A percentile compares a stretch with the other conserved stretches of the same genome.
These are phyloP conservation scores for Melanitta fusca DNA, from an alignment of 2,797 vertebrate genomes.

Conservation along the genomic window DNA sequence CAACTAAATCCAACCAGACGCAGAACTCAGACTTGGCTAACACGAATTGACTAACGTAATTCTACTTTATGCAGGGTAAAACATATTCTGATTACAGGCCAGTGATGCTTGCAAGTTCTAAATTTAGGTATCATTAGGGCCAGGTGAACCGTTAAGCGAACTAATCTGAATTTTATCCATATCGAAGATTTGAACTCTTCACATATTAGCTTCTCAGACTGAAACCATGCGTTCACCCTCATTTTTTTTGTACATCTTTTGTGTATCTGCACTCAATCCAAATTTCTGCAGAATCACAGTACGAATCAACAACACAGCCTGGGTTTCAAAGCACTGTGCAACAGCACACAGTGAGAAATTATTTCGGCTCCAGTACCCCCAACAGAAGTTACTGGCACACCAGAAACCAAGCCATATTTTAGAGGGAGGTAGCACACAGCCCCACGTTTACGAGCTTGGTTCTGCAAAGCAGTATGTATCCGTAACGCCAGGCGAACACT, in stretches of 20 bases:
- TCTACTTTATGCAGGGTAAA: conserved; percentile 69
- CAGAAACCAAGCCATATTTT: background rate
- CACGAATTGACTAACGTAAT: conserved; percentile 70
- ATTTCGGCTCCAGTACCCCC: background rate
- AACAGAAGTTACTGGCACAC: conserved; percentile 1
- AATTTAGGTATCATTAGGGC: conserved; percentile 40
- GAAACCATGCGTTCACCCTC: background rate
- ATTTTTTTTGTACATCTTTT: background rate
- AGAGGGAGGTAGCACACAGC: background rate
- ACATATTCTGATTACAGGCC: conserved; percentile 70
- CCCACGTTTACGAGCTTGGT: background rate
- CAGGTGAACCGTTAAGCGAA: conserved; percentile 43
- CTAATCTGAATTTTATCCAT: conserved; percentile 53
- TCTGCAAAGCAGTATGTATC: background rate
- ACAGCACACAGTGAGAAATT: background rate
- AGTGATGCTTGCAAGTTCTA: conserved; percentile 40
- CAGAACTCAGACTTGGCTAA: conserved; percentile 64
- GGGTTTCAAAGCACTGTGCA: background rate
- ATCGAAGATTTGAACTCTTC: background rate
- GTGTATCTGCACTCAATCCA: background rate
- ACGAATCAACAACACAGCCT: fast-evolving
- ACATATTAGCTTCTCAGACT: background rate
- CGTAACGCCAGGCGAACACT: background rate
- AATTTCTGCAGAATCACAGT: background rate
- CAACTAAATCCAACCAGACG: conserved; percentile 73